These are phyloP conservation scores for Peromyscus attwateri DNA, from an alignment of 2,797 vertebrate species.

Conservation along the genomic window DNA sequence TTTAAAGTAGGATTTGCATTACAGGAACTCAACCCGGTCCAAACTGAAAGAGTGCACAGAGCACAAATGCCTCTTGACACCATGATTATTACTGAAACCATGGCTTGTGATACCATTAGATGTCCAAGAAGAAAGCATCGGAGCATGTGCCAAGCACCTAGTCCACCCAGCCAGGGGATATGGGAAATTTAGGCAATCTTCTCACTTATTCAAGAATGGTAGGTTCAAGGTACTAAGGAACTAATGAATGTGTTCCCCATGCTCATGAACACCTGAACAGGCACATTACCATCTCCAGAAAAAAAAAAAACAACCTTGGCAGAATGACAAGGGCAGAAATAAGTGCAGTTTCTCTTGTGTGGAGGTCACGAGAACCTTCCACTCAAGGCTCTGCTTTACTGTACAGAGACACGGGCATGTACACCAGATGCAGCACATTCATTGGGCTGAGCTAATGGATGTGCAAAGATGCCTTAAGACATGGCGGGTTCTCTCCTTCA, in stretches of 20 bases:
- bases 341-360: neutral
- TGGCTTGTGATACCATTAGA: constrained; percentile 55
- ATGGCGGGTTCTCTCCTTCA: neutral
- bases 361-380: neutral
- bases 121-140: constrained; percentile 76
- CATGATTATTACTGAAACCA: constrained; percentile 79
- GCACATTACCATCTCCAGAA: neutral
- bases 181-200: neutral
- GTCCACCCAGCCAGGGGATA: neutral
- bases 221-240: neutral
- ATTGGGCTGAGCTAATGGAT: neutral
- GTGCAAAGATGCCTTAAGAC: neutral
- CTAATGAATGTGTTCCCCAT: neutral
- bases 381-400: neutral
- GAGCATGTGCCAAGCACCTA: constrained; percentile 51
- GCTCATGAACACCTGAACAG: neutral
- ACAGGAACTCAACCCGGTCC: constrained; percentile 84
- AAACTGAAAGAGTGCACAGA: constrained; percentile 77
- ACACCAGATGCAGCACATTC: neutral
- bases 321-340: neutral
- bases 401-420: rapidly evolving
- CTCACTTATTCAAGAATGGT: neutral
- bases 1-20: constrained; percentile 88
- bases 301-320: constrained; percentile 65
- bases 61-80: constrained; percentile 80